phyloP scores from a whole-genome alignment of 2,797 vertebrate genomes.

The Xenentodon cancila region DNA sequence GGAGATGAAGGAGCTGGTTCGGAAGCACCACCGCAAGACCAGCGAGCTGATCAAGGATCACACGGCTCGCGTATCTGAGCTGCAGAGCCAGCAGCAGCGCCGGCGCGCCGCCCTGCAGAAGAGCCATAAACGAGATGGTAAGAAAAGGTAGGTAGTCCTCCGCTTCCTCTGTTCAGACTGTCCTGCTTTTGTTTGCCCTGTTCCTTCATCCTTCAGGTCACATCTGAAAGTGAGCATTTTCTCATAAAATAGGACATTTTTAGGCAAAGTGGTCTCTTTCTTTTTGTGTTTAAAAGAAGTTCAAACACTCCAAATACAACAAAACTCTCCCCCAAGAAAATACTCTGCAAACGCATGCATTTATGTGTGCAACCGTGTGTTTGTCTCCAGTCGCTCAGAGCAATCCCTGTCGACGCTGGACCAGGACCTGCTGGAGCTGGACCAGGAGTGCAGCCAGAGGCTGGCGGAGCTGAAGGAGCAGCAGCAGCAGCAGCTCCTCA shows the following conservation, averaged over 20 bases:
- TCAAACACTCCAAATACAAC: no score
- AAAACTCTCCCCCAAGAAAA: background rate
- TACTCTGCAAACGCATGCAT: background rate
- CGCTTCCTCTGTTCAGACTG: slow-evolving; percentile 3
- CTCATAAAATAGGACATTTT: no score
- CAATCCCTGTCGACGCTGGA: slow-evolving; percentile 87
- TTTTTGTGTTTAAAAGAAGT: no score
- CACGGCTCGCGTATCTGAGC: slow-evolving; percentile 88
- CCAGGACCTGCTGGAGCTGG: slow-evolving; percentile 89
- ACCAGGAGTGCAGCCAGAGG: slow-evolving; percentile 89
- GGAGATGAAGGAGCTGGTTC: slow-evolving; percentile 97
- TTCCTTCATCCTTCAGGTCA: no score
- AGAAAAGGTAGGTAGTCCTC: slow-evolving; percentile 90
- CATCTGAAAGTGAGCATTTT: no score
- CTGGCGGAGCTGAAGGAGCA: slow-evolving; percentile 92
- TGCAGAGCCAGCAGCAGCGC: slow-evolving; percentile 90
- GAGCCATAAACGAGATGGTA: slow-evolving; percentile 91
- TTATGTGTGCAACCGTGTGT: slow-evolving; percentile 9
- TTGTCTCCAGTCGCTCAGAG: slow-evolving; percentile 86
- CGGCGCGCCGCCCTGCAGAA: slow-evolving; percentile 88
- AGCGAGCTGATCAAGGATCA: slow-evolving; percentile 96
- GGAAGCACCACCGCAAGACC: slow-evolving; percentile 95
- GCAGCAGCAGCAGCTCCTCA: slow-evolving; percentile 94
- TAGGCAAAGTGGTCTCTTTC: no score
- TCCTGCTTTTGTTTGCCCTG: no score